Evolutionary conservation across 2,797 vertebrate genomes (phyloP), one percentile per base, ranked within the genome.

Genomic region (Melanotaenia boesemani): DNA sequence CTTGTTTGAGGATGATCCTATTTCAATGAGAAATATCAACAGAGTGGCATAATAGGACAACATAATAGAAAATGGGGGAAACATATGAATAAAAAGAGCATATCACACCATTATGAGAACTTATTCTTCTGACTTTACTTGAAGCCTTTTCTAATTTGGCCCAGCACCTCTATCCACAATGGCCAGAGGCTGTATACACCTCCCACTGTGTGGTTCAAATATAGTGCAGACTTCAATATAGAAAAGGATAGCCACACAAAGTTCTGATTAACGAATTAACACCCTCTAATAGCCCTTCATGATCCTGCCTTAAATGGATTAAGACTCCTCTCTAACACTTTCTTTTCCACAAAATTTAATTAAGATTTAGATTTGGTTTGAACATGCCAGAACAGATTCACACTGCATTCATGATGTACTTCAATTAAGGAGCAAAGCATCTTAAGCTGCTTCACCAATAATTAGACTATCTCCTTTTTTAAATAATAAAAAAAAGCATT

Each of bases 331-430:
- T 93, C 91, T 88, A 90, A 89, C 91, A 92, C 90, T 94, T 95
- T 92, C 91, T 93, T 93, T 92, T 89, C 85, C 90, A 64, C 92
- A 88, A 92, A 94, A 95, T 94, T 92, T 95, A 95, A 95, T 95
- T 96, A 95, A 94, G 93, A 95, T 94, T 94, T 95, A 94, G 92
- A 95, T 95, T 95, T 94, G 93, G 91, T 94, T 94, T 91, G 91
- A 95, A 93, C 92, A 94, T 91, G 91, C 92, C 93, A 93, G 83
- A 90, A 93, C 93, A 94, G 89, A 95, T 93, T 92, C 89, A 16
- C 88, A 82, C 88, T 85, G 86, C 84, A 91, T 88, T 92, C 88
- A 83, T 90, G 85, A 93, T 93, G 90, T 89, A 89, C 90, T 93
- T 93, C 92, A 93, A 93, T 95, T 95, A 94, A 89, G 83, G 85